phyloP scores from a whole-genome alignment of 1,140 invertebrate species.

The Macrobrachium nipponense region DNA sequence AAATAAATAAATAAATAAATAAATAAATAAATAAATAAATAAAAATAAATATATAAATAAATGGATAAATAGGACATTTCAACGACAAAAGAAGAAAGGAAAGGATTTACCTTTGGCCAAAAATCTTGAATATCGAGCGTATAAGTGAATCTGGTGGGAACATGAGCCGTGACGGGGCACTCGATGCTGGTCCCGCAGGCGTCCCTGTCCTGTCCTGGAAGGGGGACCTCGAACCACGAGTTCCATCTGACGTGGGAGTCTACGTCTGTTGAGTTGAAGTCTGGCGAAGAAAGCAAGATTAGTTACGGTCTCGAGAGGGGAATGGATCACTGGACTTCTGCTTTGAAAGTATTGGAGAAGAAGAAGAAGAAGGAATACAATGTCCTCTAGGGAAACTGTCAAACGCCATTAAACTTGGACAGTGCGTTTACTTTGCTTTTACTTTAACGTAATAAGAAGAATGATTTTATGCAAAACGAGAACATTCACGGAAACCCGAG shows the following conservation, averaged over 20 bases:
- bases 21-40: too few species aligned
- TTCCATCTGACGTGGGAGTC: slow-evolving; percentile 62
- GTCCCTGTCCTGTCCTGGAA: slow-evolving; percentile 50
- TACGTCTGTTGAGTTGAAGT: slow-evolving; percentile 54
- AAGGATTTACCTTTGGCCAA: slow-evolving; percentile 51
- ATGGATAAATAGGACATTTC: not conserved
- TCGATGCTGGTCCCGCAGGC: slow-evolving; percentile 30
- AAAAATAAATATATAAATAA: too few species aligned
- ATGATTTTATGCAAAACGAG: too few species aligned
- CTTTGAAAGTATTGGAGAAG: not conserved
- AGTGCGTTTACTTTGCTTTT: too few species aligned
- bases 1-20: too few species aligned
- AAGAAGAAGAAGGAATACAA: too few species aligned
- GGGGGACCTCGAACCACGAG: slow-evolving; percentile 54
- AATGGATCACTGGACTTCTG: not conserved
- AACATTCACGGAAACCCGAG: not conserved
- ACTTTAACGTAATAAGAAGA: too few species aligned
- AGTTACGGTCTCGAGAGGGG: too few species aligned
- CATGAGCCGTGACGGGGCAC: slow-evolving; percentile 40
- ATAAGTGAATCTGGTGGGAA: slow-evolving; percentile 54
- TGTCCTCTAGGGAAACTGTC: too few species aligned
- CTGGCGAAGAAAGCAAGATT: slow-evolving; percentile 9
- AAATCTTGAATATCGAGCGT: slow-evolving; percentile 56
- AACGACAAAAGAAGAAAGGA: too few species aligned
- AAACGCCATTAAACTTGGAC: too few species aligned